Percentiles rank a stretch among this genome's conserved stretches.
Conservation (phyloP, 2,113 vertebrate species). For the Sapajus apella region DNA sequence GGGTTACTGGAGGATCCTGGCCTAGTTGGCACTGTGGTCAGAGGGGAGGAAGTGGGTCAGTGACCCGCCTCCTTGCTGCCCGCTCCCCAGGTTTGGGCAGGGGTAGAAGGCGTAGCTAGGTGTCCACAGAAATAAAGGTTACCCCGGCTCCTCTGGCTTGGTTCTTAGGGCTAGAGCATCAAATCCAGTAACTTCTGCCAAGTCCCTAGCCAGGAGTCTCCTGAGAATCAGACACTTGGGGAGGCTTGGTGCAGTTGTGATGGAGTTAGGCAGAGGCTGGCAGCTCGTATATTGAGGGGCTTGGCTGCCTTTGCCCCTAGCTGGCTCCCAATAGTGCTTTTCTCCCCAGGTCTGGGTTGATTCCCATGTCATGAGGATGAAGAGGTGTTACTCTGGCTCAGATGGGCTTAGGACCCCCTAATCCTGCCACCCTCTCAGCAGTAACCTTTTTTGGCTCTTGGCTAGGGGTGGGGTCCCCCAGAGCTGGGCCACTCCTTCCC, state of each 20-base stretch:
- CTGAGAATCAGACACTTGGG: background rate
- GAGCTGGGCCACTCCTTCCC: slow-evolving; percentile 52
- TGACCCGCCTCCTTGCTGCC: slow-evolving; percentile 38
- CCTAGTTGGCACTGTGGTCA: slow-evolving; percentile 65
- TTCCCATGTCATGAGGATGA: background rate
- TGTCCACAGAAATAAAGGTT: background rate
- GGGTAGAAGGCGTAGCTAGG: background rate
- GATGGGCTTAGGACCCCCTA: background rate
- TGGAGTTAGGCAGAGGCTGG: background rate
- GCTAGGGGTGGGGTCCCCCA: slow-evolving; percentile 32
- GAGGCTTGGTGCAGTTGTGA: background rate
- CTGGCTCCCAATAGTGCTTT: background rate
- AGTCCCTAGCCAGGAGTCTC: background rate
- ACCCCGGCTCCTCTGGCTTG: background rate
- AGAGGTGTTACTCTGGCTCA: background rate
- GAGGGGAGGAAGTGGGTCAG: slow-evolving; percentile 66
- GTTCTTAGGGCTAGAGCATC: background rate
- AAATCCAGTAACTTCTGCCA: background rate
- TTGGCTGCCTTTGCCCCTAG: background rate
- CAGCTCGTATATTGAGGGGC: background rate
- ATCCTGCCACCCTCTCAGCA: background rate
- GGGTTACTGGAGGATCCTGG: slow-evolving; percentile 58
- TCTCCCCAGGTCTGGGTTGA: background rate
- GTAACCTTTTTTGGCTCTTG: slow-evolving; percentile 11
- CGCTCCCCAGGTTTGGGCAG: background rate